Percentiles rank a stretch among this genome's conserved stretches.
Conservation (phyloP, 2,888 invertebrate species). For the Caenorhabditis angaria region DNA sequence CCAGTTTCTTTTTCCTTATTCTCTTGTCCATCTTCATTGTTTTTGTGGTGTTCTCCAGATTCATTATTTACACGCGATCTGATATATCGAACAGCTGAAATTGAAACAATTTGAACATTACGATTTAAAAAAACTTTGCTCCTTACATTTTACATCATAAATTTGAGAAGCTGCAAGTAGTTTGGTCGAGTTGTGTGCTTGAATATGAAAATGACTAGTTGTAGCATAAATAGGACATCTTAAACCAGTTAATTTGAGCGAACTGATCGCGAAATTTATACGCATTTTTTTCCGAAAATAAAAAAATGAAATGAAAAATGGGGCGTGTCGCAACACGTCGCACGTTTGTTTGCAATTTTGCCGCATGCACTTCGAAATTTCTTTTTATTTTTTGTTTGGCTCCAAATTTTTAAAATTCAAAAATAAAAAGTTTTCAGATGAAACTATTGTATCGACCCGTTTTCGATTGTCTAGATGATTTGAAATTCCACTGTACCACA, state of each 20-base stretch:
- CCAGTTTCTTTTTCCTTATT: slow-evolving; percentile 11
- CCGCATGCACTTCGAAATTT: background rate
- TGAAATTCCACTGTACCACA: no score
- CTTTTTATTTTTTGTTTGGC: no score
- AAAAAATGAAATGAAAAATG: slow-evolving; percentile 3
- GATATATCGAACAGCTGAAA: slow-evolving; percentile 11
- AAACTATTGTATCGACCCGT: no score
- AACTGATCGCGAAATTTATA: background rate
- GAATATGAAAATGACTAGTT: slow-evolving; percentile 10
- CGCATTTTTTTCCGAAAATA: background rate
- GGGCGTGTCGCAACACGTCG: background rate
- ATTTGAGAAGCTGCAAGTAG: background rate
- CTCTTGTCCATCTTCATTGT: slow-evolving; percentile 8
- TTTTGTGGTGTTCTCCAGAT: background rate
- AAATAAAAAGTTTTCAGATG: no score
- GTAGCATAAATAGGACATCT: slow-evolving; percentile 23
- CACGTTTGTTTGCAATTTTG: slow-evolving; percentile 6
- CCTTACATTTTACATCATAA: background rate
- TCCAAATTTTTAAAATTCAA: no score
- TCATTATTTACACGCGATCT: slow-evolving; percentile 1
- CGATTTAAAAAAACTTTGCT: background rate
- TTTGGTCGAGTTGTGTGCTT: background rate
- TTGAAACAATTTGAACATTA: background rate
- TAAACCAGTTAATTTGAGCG: slow-evolving; percentile 3
- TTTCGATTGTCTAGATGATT: no score